Evolutionary conservation across 2,797 vertebrate species (phyloP), one percentile per base, ranked within the genome.

Genomic region (Centroberyx gerrardi): DNA sequence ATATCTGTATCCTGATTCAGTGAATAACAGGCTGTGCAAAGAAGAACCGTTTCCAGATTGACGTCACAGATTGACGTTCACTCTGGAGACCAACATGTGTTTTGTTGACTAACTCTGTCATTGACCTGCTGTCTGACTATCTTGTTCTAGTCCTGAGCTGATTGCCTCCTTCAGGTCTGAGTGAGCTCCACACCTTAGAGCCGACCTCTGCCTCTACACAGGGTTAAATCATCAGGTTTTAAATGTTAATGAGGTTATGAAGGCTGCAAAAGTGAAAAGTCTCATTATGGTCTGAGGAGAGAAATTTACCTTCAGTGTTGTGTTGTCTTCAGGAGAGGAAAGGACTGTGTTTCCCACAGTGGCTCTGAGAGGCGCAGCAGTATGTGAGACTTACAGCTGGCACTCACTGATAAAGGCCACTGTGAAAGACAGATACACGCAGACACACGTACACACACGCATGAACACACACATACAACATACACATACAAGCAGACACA

Each of bases 371-470:
- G 22, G 62, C 46, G 5, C 22, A 22, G 22, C 5, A 54, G 60
- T 78, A 70, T 71, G 62, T 62, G 59, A 27, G 46, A 72, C 48
- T 15, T 61, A 66, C 92, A 86, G 91, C 94, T 95, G 95, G 56
- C n/a, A 7, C 10, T 54, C 31, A 78, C 89, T 93, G 95, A 96
- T 95, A 95, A 95, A 88, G 55, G 60, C 60, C 1, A 44, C 52
- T 55, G 68, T 59, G 64, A 76, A 38, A 68, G 22, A 76, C 53
- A 12, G 71, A 73, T 14, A 28, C 46, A 62, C 48, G 44, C 31
- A 80, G 13, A 72, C 13, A 5, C 27, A 31, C 55, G 29, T 31
- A 27, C n/a, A 51, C 63, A n/a, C 27, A 29, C 59, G 49, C 71
- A 51, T n/a, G n/a, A 38, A 29, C 0, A 0, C 38, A 64, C 65